Evolutionary conservation across 1,140 invertebrate genomes (phyloP).

Genomic region (Patella vulgata): DNA sequence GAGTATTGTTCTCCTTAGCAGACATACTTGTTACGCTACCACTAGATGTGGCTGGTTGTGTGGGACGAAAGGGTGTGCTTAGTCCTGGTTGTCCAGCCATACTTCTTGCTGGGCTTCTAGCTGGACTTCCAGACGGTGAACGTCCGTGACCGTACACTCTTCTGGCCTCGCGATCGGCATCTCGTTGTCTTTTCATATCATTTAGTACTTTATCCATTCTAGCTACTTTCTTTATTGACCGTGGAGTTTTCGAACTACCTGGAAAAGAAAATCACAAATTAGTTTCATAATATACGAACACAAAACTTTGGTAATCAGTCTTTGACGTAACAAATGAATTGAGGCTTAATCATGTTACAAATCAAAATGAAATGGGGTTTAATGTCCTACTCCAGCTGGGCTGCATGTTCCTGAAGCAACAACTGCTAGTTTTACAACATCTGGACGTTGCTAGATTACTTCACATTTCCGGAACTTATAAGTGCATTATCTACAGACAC

Average conservation of each 20-base stretch:
- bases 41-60: too few species aligned
- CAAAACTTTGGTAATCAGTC: neutral
- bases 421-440: too few species aligned
- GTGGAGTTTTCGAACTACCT: constrained; percentile 26
- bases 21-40: neutral
- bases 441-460: too few species aligned
- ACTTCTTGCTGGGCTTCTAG: neutral
- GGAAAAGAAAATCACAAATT: constrained; percentile 8
- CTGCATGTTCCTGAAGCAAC: too few species aligned
- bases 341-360: neutral
- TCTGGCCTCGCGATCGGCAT: constrained; percentile 34
- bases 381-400: too few species aligned
- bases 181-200: constrained; percentile 32
- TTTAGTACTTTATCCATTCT: constrained; percentile 42
- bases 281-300: neutral
- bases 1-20: constrained; percentile 8
- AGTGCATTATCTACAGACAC: too few species aligned
- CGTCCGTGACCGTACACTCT: constrained; percentile 1
- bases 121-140: constrained; percentile 10
- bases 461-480: too few species aligned
- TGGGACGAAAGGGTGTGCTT: too few species aligned
- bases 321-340: neutral
- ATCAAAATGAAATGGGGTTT: too few species aligned
- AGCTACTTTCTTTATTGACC: constrained; percentile 38
- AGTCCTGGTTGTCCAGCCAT: too few species aligned